Conservation (phyloP, 2,888 invertebrate genomes). For the Chaetoderma sp. region DNA sequence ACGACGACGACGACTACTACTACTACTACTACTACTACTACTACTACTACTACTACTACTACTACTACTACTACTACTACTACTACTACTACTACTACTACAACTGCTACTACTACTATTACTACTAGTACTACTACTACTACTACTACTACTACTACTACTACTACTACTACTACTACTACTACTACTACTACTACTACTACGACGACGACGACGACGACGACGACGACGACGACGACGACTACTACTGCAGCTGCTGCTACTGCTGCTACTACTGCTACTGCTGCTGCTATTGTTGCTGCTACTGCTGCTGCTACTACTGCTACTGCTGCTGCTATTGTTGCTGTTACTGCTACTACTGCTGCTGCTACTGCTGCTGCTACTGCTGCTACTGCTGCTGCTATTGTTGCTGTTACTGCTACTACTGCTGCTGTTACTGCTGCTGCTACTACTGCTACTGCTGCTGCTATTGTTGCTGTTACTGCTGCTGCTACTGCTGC, state of each 20-base stretch:
- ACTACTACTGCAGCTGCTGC: no score
- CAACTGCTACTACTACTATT: neutral
- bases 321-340: no score
- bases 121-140: conserved; percentile 17
- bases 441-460: conserved; percentile 13
- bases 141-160: conserved; percentile 22
- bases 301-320: no score
- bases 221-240: no score
- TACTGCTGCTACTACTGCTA: neutral
- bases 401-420: neutral
- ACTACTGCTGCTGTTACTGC: conserved; percentile 15
- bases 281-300: neutral
- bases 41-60: neutral
- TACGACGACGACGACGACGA: no score
- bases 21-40: neutral
- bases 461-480: conserved; percentile 17
- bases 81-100: neutral
- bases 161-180: conserved; percentile 22
- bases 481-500: conserved; percentile 16
- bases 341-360: no score
- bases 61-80: neutral
- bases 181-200: conserved; percentile 18
- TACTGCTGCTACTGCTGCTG: neutral
- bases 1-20: no score
- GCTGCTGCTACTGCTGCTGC: neutral